Evolutionary conservation across 1,140 invertebrate genomes (phyloP).

Genomic region (Philotrypesis tridentata): DNA sequence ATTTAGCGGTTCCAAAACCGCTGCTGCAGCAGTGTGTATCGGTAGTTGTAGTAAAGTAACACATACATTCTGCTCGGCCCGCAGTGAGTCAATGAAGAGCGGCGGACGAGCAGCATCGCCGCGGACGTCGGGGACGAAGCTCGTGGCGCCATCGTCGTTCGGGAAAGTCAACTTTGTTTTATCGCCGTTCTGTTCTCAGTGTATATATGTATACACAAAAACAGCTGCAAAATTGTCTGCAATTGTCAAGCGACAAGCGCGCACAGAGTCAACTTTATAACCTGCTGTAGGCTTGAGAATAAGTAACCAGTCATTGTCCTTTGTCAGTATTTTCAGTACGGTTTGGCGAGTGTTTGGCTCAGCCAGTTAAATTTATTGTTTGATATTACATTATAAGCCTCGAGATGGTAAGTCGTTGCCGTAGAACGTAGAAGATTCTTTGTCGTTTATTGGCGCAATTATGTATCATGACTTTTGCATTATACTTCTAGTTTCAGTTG

Average conservation of each 20-base stretch:
- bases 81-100: no score
- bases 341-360: background rate
- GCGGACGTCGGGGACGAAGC: no score
- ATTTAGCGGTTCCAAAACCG: background rate
- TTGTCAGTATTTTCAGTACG: constrained; percentile 8
- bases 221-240: constrained; percentile 30
- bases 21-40: background rate
- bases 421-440: background rate
- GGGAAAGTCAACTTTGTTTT: no score
- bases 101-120: no score
- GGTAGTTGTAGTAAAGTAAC: no score
- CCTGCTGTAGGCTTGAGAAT: background rate
- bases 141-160: background rate
- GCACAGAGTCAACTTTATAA: constrained; percentile 9
- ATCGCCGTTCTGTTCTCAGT: no score
- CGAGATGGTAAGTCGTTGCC: background rate
- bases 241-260: background rate
- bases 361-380: no score
- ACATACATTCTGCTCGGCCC: no score
- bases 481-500: constrained; percentile 86
- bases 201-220: constrained; percentile 3
- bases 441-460: background rate
- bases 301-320: constrained; percentile 23
- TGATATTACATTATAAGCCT: no score
- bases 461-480: constrained; percentile 55